Evolutionary conservation across 2,888 invertebrate genomes (phyloP), one percentile per base, ranked within the genome.

Genomic region (Polymixis lichenea): DNA sequence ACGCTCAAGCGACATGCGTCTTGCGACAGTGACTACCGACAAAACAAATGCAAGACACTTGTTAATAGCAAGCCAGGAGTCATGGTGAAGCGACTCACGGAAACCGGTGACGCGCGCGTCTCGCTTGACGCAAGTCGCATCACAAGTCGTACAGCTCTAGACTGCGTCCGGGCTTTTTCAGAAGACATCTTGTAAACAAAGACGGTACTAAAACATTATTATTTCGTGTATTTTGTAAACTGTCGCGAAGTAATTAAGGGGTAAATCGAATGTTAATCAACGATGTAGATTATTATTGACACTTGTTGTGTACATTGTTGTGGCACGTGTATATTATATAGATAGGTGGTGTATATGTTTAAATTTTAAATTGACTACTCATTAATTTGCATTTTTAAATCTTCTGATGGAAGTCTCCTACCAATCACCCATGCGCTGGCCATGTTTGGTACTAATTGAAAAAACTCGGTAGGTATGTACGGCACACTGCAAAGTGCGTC

Each of bases 251-350:
- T 77, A 55, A 65, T 58, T 64, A 58, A 43, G 32, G 11, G 2
- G 32, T 64, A 38, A 80, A 73, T 67, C 67, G 67, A 80, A 73
- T 78, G 78, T 32, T 32, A 49, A 68, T 68, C 74, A 80, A 74
- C 78, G 61, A 79, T 68, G 17, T 78, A 66, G 28, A 60, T 65
- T 38, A 58, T 19, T 65, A 55, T 58, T 68, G 28, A n/a, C 81
- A 80, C 81, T 68, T 80, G 67, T 80, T 79, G 38, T 65, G 68
- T 80, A 79, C 1, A 69, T 75, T 80, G 19, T 56, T 71, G 32
- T 49, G 13, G 68, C 81, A 80, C 64, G n/a, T 55, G 17, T 75
- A 68, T 15, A 28, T 65, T 15, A 28, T 65, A 55, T 61, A 66
- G n/a, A 28, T 53, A 56, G 53, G n/a, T 58, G 32, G 1, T 32